Base-by-base conservation (phyloP, 53 echinoderm and acorn worm species). In the Echinarachnius parma region DNA sequence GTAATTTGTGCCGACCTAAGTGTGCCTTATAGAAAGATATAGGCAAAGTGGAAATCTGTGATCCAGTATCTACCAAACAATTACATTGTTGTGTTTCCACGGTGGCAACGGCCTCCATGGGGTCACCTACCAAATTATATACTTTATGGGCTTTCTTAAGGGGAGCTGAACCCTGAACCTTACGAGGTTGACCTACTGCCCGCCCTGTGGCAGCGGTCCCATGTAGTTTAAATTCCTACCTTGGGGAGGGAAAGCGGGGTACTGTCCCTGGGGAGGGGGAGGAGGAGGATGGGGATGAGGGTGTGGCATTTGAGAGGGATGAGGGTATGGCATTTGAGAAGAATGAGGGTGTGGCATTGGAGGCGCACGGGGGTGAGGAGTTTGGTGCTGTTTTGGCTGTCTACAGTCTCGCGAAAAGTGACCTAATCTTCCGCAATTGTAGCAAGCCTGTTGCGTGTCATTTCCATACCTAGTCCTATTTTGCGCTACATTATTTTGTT, bases 181-280 rank as follows among this genome's bases (percentile, higher is more conserved):
- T n/a, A n/a, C n/a, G n/a, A n/a, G n/a, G n/a, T 44, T 15, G 64
- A 33, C 52, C 61, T 62, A 61, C 61, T 49, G 60, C 53, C 33
- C 48, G 32, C 33, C 61, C 61, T 49, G n/a, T 19, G 48, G 59
- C 57, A 67, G 46, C 44, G 80, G 46, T 33, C 80, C 59, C 13
- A 30, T 31, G 46, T 25, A 28, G 59, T 80, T 80, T 80, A 80
- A 80, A 28, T 21, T n/a, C n/a, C n/a, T n/a, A n/a, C n/a, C n/a
- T n/a, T n/a, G n/a, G n/a, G n/a, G n/a, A n/a, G n/a, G n/a, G n/a
- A 30, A 4, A 37, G 19, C 3, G 21, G 34, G n/a, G n/a, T n/a
- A n/a, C n/a, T n/a, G n/a, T n/a, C n/a, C n/a, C n/a, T n/a, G n/a
- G 18, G 10, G 33, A 13, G 71, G 55, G 22, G 2, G 3, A 14